Percentiles rank a stretch among this genome's conserved stretches.
phyloP scores from a whole-genome alignment of 2,797 vertebrate species.

The Fistularia commersonii region DNA sequence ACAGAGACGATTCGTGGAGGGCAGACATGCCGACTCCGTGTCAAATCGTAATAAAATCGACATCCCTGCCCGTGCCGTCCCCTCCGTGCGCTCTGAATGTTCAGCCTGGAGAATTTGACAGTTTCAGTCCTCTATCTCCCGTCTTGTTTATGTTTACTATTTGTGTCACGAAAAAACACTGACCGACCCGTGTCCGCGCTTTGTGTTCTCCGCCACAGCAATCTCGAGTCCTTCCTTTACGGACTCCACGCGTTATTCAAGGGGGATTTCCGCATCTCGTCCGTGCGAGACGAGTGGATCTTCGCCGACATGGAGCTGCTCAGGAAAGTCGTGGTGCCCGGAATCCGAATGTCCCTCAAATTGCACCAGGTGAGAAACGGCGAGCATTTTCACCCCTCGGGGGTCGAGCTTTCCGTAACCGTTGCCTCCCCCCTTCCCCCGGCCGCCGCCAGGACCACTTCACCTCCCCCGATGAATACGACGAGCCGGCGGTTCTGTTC shows the following conservation, averaged over 20 bases:
- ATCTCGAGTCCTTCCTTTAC: constrained; percentile 96
- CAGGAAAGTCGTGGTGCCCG: constrained; percentile 96
- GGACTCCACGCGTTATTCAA: constrained; percentile 97
- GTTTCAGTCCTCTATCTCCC: too few species aligned
- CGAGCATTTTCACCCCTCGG: not conserved
- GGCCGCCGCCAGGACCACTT: constrained; percentile 87
- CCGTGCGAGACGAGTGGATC: constrained; percentile 96
- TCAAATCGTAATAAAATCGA: too few species aligned
- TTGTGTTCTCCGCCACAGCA: constrained; percentile 73
- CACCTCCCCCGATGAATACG: constrained; percentile 97
- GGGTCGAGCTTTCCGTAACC: too few species aligned
- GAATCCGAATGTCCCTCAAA: constrained; percentile 98
- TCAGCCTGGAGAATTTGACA: too few species aligned
- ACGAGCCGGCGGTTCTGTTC: constrained; percentile 91
- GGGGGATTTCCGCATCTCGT: constrained; percentile 98
- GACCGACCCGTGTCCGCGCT: not conserved
- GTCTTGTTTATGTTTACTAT: too few species aligned
- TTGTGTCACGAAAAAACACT: too few species aligned
- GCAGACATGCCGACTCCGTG: not conserved
- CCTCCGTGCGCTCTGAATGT: too few species aligned
- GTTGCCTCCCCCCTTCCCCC: not conserved
- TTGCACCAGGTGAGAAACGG: constrained; percentile 86
- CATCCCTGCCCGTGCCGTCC: too few species aligned
- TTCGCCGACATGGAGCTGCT: constrained; percentile 99
- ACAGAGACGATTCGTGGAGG: not conserved